phyloP scores from a whole-genome alignment of 2,797 vertebrate genomes.

The Sebastes elongatus region DNA sequence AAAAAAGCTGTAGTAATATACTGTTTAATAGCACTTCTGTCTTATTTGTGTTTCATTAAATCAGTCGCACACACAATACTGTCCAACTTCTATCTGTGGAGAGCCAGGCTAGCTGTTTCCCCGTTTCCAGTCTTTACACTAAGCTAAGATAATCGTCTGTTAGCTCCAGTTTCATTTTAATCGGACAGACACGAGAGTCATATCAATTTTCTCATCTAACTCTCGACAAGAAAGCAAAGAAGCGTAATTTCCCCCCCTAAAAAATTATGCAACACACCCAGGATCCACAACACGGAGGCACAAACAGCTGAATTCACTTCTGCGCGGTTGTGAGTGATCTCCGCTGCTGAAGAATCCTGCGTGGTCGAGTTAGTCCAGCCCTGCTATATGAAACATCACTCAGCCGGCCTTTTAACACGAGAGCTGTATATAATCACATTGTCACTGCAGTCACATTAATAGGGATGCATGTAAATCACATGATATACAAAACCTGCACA shows the following conservation, averaged over 20 bases:
- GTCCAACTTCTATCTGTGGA: too few relatives aligned
- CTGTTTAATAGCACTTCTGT: too few relatives aligned
- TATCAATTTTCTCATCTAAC: neutral
- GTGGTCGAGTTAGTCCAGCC: neutral
- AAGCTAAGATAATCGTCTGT: neutral
- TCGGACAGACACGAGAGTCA: neutral
- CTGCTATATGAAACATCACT: conserved; percentile 19
- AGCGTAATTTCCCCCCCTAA: neutral
- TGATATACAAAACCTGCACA: conserved; percentile 55
- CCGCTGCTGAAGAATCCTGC: neutral
- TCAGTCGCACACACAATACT: too few relatives aligned
- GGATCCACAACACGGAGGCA: neutral
- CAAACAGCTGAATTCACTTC: neutral
- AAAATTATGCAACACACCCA: conserved; percentile 3
- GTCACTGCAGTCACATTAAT: conserved; percentile 69
- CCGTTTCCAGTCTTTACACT: neutral
- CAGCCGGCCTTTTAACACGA: conserved; percentile 17
- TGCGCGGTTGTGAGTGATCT: neutral
- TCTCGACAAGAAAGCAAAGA: neutral
- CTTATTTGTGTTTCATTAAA: too few relatives aligned
- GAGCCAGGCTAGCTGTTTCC: neutral
- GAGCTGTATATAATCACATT: conserved; percentile 33
- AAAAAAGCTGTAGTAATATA: too few relatives aligned
- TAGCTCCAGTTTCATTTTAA: neutral
- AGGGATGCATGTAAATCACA: conserved; percentile 62